Base-by-base conservation (phyloP, 2,797 vertebrate genomes). In the Acanthurus leucopareius region DNA sequence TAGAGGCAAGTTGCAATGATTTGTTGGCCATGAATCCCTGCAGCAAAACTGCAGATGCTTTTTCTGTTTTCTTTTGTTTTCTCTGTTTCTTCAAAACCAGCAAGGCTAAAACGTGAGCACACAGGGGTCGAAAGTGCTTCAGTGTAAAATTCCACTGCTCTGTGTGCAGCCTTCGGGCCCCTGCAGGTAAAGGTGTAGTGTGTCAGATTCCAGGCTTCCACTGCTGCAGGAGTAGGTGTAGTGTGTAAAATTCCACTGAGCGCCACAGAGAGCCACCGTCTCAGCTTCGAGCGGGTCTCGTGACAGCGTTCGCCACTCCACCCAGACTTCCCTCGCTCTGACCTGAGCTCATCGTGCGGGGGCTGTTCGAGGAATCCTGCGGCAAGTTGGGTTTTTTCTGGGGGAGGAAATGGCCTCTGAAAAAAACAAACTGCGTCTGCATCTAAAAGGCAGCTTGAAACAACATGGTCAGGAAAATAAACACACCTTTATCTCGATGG, bases 151-250 rank as follows among this genome's bases (percentile, higher is more conserved):
- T 85, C 89, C 88, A 85, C 82, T 65, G 53, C 69, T 75, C 10
- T 22, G 51, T 85, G 73, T 63, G 83, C 70, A 77, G 83, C 80
- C 77, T 81, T n/a, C 1, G 42, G 69, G 73, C 62, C 84, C 88
- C 88, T 64, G 83, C 76, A 84, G 88, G 86, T 88, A 5, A 74
- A 81, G 73, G 90, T 81, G 80, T 87, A 90, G 82, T 80, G 86
- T 92, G 86, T 91, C 90, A 88, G 79, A 91, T 93, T 90, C 90
- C 84, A 73, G 76, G 74, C 75, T 57, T 85, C 63, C 77, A 53
- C 28, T 28, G 86, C 91, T 91, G 89, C 86, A 90, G 90, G 90
- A 89, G 80, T 79, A 90, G 90, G 88, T 90, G 91, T 91, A 90
- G 85, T 90, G 88, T 92, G 86, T 86, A 62, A 92, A 89, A 94